Percentiles rank a stretch among this genome's conserved stretches.
Evolutionary conservation across 2,888 invertebrate genomes (phyloP).

Genomic region (Coelopa pilipes): DNA sequence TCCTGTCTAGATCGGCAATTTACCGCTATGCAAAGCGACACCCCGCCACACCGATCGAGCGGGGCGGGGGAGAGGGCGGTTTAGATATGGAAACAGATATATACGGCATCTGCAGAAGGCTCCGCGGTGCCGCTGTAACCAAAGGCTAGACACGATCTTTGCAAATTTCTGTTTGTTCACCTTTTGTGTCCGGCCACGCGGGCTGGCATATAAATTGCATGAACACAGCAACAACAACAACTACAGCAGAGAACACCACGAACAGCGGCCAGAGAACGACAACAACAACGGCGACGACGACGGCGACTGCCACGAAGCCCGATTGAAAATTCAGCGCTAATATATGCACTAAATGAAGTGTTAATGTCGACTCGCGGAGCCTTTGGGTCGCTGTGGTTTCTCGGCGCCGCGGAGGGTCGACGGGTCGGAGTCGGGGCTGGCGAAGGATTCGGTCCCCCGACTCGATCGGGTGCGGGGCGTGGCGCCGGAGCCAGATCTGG

Average conservation of each 20-base stretch:
- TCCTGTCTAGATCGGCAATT: slow-evolving; percentile 27
- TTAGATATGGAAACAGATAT: neutral
- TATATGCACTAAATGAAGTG: slow-evolving; percentile 26
- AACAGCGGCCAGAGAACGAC: neutral
- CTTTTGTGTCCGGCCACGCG: slow-evolving; percentile 18
- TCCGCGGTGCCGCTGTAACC: neutral
- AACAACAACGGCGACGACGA: neutral
- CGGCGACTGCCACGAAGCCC: neutral
- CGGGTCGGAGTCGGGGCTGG: too few relatives aligned
- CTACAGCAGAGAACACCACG: neutral
- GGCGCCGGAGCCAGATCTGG: too few relatives aligned
- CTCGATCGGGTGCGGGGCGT: neutral
- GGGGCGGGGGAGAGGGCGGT: too few relatives aligned
- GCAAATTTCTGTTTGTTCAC: slow-evolving; percentile 23
- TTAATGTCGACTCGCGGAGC: slow-evolving; percentile 19
- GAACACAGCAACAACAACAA: neutral
- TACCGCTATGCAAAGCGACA: slow-evolving; percentile 8
- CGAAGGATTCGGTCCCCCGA: neutral
- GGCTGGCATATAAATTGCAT: neutral
- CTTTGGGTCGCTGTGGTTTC: too few relatives aligned
- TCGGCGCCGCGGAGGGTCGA: too few relatives aligned
- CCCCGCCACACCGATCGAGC: neutral
- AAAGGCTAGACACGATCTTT: slow-evolving; percentile 32
- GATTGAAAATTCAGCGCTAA: slow-evolving; percentile 25
- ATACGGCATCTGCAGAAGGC: too few relatives aligned